Evolutionary conservation across 2,888 invertebrate species (phyloP).

Genomic region (Neoascia interrupta): DNA sequence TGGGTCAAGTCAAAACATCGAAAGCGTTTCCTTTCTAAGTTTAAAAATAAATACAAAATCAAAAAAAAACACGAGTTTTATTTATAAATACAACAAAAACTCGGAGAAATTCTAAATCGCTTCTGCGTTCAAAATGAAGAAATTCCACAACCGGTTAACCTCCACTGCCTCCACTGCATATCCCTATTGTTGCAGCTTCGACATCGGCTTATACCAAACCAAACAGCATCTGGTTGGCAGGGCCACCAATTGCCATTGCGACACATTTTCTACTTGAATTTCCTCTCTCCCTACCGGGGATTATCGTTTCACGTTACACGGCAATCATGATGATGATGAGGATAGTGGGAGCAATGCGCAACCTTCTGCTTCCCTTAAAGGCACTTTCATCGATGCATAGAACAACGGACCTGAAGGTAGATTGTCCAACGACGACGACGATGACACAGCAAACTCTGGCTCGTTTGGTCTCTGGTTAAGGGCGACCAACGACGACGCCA

Average conservation of each 20-base stretch:
- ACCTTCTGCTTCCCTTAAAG: constrained; percentile 28
- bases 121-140: constrained; percentile 45
- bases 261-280: constrained; percentile 28
- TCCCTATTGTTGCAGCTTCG: not conserved
- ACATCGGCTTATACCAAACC: not conserved
- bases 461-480: constrained; percentile 1
- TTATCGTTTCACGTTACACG: constrained; percentile 13
- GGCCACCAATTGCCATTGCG: constrained; percentile 18
- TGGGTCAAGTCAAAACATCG: too few species aligned
- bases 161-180: not conserved
- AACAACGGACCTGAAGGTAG: constrained; percentile 18
- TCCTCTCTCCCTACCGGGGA: constrained; percentile 15
- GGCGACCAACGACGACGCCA: not conserved
- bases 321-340: constrained; percentile 10
- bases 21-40: too few species aligned
- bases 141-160: constrained; percentile 26
- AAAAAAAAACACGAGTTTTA: constrained; percentile 16
- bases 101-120: constrained; percentile 18
- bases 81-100: constrained; percentile 18
- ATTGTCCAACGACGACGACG: too few species aligned
- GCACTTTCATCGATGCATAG: constrained; percentile 12
- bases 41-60: too few species aligned
- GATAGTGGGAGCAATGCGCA: constrained; percentile 9
- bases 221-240: constrained; percentile 25
- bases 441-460: constrained; percentile 5